Conservation (phyloP, 2,797 vertebrate species). For the Etheostoma perlongum region DNA sequence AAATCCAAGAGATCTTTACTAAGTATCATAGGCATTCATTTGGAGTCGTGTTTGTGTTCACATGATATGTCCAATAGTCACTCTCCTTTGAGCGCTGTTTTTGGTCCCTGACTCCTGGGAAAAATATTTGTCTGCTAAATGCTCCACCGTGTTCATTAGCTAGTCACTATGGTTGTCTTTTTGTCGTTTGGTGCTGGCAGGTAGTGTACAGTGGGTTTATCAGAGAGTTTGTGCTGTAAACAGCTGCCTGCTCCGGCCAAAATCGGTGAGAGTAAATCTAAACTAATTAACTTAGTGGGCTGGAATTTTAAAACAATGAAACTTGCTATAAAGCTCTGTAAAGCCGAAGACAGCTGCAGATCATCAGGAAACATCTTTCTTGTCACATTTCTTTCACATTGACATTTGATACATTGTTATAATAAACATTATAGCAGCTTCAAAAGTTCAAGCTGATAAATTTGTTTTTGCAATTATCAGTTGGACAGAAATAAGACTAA, state of each 20-base stretch:
- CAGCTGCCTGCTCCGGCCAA: not conserved
- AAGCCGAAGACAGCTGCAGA: not conserved
- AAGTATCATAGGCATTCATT: not conserved
- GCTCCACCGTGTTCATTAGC: slow-evolving; percentile 6
- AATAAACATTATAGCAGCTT: not conserved
- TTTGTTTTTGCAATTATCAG: not conserved
- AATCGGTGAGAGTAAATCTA: not conserved
- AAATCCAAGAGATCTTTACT: not conserved
- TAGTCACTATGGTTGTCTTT: not conserved
- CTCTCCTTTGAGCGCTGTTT: slow-evolving; percentile 1
- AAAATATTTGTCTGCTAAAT: slow-evolving; percentile 1
- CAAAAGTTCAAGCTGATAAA: not conserved
- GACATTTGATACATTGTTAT: not conserved
- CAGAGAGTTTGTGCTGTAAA: not conserved
- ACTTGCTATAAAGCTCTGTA: not conserved
- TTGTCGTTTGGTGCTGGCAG: not conserved
- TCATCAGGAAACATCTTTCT: not conserved
- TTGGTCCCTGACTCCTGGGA: slow-evolving; percentile 15
- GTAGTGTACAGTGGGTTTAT: not conserved
- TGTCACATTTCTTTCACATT: not conserved
- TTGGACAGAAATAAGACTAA: not conserved
- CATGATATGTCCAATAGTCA: not conserved
- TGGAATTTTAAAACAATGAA: not conserved
- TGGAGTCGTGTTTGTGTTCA: not conserved
- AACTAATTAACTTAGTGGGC: not conserved